Evolutionary conservation across 2,888 invertebrate genomes (phyloP).

Genomic region (Leucophora obtusa): DNA sequence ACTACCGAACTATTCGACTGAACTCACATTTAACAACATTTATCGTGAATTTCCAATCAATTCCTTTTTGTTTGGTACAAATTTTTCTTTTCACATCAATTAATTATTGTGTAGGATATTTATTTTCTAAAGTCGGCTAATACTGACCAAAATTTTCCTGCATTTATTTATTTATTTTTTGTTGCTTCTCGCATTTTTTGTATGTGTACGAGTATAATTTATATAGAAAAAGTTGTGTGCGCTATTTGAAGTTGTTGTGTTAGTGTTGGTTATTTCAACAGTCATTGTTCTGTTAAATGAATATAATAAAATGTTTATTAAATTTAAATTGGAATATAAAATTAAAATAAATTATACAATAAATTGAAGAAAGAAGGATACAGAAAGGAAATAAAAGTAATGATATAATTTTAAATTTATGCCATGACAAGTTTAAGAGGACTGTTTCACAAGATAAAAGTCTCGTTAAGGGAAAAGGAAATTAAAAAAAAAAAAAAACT

Average conservation of each 20-base stretch:
- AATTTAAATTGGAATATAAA: constrained; percentile 33
- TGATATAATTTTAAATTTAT: background rate
- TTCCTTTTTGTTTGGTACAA: no score
- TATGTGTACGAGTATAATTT: background rate
- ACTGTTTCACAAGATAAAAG: background rate
- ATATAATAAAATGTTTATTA: constrained; percentile 30
- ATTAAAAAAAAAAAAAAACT: background rate
- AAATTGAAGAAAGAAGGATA: background rate
- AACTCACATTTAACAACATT: no score
- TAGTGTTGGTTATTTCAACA: constrained; percentile 7
- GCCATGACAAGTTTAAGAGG: background rate
- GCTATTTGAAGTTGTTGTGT: constrained; percentile 3
- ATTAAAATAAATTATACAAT: constrained; percentile 4
- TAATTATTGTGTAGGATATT: background rate
- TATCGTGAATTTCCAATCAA: no score
- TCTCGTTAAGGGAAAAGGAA: background rate
- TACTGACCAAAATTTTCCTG: background rate
- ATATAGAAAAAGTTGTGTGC: constrained; percentile 4
- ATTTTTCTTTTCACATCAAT: no score
- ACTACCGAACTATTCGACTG: no score
- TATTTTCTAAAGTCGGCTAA: background rate
- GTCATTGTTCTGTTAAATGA: constrained; percentile 27
- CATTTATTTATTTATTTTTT: background rate
- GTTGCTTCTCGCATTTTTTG: background rate
- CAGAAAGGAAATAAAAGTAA: background rate